Evolutionary conservation across 2,888 invertebrate genomes (phyloP), one percentile per base, ranked within the genome.

Genomic region (Diabrotica balteata): DNA sequence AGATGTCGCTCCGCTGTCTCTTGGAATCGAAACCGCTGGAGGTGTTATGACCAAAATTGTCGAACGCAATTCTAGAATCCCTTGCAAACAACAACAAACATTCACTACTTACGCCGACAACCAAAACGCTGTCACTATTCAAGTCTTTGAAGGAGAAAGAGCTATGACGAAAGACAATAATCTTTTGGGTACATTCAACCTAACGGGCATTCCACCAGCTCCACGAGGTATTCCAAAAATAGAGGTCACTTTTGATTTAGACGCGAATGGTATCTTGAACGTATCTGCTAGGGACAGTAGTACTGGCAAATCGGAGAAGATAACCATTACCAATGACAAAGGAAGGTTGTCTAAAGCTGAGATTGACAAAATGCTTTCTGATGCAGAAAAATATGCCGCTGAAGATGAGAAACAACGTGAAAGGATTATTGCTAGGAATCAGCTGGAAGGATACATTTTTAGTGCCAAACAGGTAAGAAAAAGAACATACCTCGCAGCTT

Each of bases 31-130:
- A 83, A 93, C 93, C 2, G 93, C 93, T 66, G 93, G 93, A 54
- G 93, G 94, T 10, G 90, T 94, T 0, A 94, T 94, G 93, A 92
- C 93, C 0, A 91, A 91, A 69, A 85, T 95, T n/a, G 91, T 95
- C 32, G 93, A 94, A 79, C 88, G 95, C 74, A 94, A 94, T 79
- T 88, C 91, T 0, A 88, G 92, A 67, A 94, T 94, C 79, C 94
- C 94, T 2, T 92, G 90, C 77, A 92, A 92, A 72, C 91, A 93
- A 76, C 90, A 91, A 69, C 88, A 89, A 74, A 90, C 89, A 0
- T 97, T 97, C 81, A 94, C 96, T 5, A 97, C 97, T 0, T 96
- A 96, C 81, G 87, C 94, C 11, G 96, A 97, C 84, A 96, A 96
- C 79, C 97, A 97, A 81, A 92, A 93, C 22, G 94, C 93, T 51